phyloP scores from a whole-genome alignment of 2,888 invertebrate genomes.

The Macroteleia sp. region DNA sequence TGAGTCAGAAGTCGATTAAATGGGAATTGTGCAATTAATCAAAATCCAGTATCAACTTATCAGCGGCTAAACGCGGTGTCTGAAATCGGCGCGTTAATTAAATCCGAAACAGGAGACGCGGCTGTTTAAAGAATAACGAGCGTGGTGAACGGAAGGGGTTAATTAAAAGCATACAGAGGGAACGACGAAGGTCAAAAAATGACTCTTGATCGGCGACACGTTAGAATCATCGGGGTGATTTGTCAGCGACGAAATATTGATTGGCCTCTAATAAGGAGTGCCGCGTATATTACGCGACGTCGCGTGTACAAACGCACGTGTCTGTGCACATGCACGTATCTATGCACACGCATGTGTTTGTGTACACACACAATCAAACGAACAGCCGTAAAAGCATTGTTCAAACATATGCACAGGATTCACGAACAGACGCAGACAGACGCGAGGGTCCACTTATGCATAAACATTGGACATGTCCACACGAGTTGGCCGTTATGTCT shows the following conservation, averaged over 20 bases:
- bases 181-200: not conserved
- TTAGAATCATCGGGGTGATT: conserved; percentile 61
- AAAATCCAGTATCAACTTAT: no score
- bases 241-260: conserved; percentile 76
- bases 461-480: conserved; percentile 33
- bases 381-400: conserved; percentile 16
- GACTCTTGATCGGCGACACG: not conserved
- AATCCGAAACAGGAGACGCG: not conserved
- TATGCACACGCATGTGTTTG: no score
- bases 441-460: conserved; percentile 33
- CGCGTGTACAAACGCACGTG: not conserved
- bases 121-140: not conserved
- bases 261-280: conserved; percentile 76
- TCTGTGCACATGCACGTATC: not conserved
- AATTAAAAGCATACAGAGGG: not conserved
- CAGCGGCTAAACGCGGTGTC: no score
- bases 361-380: no score
- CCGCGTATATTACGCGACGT: conserved; percentile 32
- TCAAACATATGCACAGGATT: conserved; percentile 24
- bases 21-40: no score
- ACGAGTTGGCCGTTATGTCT: conserved; percentile 13
- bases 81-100: not conserved
- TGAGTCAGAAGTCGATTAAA: no score
- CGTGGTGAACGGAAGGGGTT: not conserved
- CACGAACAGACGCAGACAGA: conserved; percentile 12